Evolutionary conservation across 2,888 invertebrate genomes (phyloP).

Genomic region (Pachydiplax longipennis): DNA sequence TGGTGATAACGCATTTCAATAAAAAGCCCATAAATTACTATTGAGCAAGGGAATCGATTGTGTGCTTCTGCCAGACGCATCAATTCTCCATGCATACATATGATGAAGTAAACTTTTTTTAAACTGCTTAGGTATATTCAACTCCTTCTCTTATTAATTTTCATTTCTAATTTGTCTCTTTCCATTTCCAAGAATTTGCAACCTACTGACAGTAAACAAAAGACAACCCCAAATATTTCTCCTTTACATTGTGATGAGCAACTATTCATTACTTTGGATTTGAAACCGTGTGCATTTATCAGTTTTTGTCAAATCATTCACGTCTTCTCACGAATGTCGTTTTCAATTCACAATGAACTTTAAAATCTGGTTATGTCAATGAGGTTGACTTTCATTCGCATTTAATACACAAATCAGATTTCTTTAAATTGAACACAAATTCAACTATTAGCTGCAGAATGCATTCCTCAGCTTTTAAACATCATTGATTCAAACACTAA

Average conservation of each 20-base stretch:
- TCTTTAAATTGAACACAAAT: slow-evolving; percentile 41
- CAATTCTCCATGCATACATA: slow-evolving; percentile 19
- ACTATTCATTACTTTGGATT: slow-evolving; percentile 24
- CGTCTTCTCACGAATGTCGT: not conserved
- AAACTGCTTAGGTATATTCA: slow-evolving; percentile 31
- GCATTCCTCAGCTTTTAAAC: slow-evolving; percentile 38
- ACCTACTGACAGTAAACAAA: slow-evolving; percentile 38
- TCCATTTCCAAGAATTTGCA: slow-evolving; percentile 33
- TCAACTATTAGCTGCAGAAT: slow-evolving; percentile 41
- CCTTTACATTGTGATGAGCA: slow-evolving; percentile 40
- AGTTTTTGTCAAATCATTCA: slow-evolving; percentile 23
- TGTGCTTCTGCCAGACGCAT: not conserved
- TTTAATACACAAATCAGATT: slow-evolving; percentile 40
- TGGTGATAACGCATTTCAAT: slow-evolving; percentile 32
- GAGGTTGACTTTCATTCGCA: slow-evolving; percentile 39
- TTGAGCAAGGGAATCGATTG: slow-evolving; percentile 24
- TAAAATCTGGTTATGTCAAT: slow-evolving; percentile 22
- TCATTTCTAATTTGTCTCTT: slow-evolving; percentile 32
- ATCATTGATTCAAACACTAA: slow-evolving; percentile 45
- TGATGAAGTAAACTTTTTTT: slow-evolving; percentile 21
- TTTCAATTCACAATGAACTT: slow-evolving; percentile 34
- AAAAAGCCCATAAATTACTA: slow-evolving; percentile 42
- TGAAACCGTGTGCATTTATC: not conserved
- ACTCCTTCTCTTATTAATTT: slow-evolving; percentile 38
- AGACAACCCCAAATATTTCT: slow-evolving; percentile 14